Conservation (phyloP, 2,797 vertebrate species). For the Coracias cyanogaster region DNA sequence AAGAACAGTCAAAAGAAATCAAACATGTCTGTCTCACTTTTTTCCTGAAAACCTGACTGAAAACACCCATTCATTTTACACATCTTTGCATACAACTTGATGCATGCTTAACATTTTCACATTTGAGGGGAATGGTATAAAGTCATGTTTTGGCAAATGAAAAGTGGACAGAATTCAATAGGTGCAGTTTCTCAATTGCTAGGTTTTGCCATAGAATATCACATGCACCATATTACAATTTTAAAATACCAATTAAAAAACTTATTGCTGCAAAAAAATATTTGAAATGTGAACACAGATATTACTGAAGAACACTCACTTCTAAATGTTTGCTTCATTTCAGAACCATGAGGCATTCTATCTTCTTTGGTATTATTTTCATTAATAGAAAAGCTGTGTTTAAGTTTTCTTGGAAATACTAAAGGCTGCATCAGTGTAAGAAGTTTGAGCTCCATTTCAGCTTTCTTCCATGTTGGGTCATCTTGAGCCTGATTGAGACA, state of each 20-base stretch:
- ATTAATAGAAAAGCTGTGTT: background rate
- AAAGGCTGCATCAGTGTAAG: constrained; percentile 82
- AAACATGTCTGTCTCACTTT: background rate
- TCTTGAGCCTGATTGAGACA: constrained; percentile 78
- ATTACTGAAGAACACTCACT: constrained; percentile 55
- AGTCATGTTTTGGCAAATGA: background rate
- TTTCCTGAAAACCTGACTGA: background rate
- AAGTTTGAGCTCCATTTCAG: constrained; percentile 86
- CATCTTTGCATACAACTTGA: background rate
- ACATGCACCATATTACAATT: background rate
- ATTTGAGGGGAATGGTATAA: background rate
- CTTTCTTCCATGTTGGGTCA: constrained; percentile 79
- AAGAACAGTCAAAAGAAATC: background rate
- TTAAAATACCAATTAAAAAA: background rate
- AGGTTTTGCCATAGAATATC: background rate
- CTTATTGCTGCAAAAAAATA: background rate
- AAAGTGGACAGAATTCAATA: background rate
- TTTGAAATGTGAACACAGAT: background rate
- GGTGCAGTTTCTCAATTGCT: background rate
- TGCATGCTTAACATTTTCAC: background rate
- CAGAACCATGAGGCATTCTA: background rate
- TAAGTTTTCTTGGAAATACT: constrained; percentile 74
- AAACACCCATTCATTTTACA: background rate
- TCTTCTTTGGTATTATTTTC: constrained; percentile 20
- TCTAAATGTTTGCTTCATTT: constrained; percentile 6